Evolutionary conservation across 2,888 invertebrate genomes (phyloP).

Genomic region (Danaus chrysippus): DNA sequence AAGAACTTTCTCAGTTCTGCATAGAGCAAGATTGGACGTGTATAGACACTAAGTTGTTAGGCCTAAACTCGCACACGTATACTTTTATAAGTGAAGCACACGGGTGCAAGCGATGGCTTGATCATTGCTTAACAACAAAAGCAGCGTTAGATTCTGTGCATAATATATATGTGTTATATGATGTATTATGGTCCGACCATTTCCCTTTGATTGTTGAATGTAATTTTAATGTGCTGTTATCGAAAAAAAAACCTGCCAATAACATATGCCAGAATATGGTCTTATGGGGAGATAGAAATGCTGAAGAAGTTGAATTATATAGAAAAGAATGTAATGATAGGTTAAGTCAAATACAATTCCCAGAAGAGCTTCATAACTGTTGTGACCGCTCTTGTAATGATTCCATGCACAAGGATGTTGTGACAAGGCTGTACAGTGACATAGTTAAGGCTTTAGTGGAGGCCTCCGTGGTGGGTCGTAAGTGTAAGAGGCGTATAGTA

Average conservation of each 20-base stretch:
- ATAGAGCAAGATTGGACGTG: constrained; percentile 13
- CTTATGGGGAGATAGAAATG: constrained; percentile 6
- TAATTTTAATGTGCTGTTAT: constrained; percentile 16
- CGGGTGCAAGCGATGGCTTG: constrained; percentile 22
- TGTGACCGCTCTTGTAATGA: constrained; percentile 11
- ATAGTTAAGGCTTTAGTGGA: constrained; percentile 17
- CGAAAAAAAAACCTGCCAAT: constrained; percentile 3
- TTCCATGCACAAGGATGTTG: constrained; percentile 10
- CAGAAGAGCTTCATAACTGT: constrained; percentile 12
- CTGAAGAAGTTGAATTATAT: constrained; percentile 8
- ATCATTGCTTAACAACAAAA: constrained; percentile 25
- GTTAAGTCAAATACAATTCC: constrained; percentile 13
- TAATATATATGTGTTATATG: constrained; percentile 19
- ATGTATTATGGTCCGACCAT: constrained; percentile 19
- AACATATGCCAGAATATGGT: no score
- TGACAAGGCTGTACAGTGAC: constrained; percentile 19
- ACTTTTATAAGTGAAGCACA: constrained; percentile 27
- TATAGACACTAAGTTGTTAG: constrained; percentile 21
- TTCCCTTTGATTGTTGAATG: constrained; percentile 16
- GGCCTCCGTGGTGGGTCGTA: constrained; percentile 10
- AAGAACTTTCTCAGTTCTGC: constrained; percentile 12
- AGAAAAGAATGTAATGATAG: constrained; percentile 9
- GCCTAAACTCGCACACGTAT: constrained; percentile 17
- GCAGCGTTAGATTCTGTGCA: constrained; percentile 10
- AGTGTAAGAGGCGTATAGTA: not conserved